Percentiles rank a stretch among this genome's conserved stretches.
These are phyloP conservation scores for Tipula unca DNA, from an alignment of 2,888 invertebrate genomes.

Conservation along the genomic window DNA sequence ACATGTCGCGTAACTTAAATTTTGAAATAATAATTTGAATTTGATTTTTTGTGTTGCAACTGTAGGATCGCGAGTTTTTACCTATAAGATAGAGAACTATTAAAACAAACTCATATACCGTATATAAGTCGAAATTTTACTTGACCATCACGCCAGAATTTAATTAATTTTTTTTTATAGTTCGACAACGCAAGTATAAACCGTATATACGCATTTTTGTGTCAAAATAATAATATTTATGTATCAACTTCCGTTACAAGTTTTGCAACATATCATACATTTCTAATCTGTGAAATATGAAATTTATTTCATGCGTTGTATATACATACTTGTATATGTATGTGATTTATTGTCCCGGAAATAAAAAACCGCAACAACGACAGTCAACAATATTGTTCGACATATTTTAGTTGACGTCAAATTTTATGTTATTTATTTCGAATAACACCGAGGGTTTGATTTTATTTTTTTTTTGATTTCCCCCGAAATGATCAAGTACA, in stretches of 20 bases:
- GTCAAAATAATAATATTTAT: constrained; percentile 14
- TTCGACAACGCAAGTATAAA: too few species aligned
- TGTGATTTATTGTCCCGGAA: constrained; percentile 1
- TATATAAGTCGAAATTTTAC: too few species aligned
- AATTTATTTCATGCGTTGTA: neutral
- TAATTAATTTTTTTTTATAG: too few species aligned
- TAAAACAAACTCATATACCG: too few species aligned
- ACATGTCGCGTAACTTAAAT: too few species aligned
- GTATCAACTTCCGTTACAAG: neutral
- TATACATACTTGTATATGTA: neutral
- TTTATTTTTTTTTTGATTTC: neutral
- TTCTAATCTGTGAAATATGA: neutral
- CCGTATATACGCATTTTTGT: neutral
- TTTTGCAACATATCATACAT: neutral
- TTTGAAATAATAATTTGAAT: too few species aligned
- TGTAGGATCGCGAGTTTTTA: too few species aligned
- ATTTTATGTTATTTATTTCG: neutral
- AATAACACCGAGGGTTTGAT: neutral
- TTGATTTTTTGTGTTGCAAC: too few species aligned
- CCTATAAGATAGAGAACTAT: too few species aligned
- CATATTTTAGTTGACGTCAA: neutral
- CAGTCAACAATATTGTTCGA: neutral
- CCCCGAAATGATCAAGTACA: neutral
- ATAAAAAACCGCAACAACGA: neutral
- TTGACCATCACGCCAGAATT: too few species aligned